Conservation (phyloP, 2,888 invertebrate genomes). For the Julus scanicus region DNA sequence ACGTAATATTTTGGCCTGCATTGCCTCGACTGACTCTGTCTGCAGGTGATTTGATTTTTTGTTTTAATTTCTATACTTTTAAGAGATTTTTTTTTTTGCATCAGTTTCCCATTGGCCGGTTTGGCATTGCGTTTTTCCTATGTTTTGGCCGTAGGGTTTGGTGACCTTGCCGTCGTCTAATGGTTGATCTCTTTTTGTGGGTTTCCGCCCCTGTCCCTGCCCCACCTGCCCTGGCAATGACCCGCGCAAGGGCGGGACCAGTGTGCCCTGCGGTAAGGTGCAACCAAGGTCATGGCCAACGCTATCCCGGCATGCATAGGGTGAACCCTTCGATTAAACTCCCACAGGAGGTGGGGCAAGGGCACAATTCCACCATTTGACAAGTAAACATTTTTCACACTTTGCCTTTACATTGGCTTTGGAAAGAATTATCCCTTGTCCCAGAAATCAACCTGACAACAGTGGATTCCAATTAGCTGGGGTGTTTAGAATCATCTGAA, state of each 20-base stretch:
- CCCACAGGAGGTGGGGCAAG: conserved; percentile 1
- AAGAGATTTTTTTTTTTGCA: neutral
- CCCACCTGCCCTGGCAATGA: conserved; percentile 51
- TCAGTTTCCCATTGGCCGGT: neutral
- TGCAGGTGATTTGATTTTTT: neutral
- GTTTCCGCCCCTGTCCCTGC: conserved; percentile 46
- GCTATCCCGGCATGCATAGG: conserved; percentile 14
- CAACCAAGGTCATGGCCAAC: conserved; percentile 53
- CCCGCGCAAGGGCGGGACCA: conserved; percentile 46
- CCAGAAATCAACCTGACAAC: too few relatives aligned
- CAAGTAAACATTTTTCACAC: neutral
- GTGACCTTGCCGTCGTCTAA: conserved; percentile 42
- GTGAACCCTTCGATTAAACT: conserved; percentile 10
- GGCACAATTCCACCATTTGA: conserved; percentile 27
- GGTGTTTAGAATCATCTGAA: too few relatives aligned
- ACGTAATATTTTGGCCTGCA: neutral
- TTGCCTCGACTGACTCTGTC: neutral
- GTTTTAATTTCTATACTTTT: neutral
- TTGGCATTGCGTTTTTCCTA: neutral
- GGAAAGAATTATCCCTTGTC: neutral
- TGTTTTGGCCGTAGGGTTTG: conserved; percentile 34
- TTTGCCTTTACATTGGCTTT: neutral
- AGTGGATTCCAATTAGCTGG: too few relatives aligned
- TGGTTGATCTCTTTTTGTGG: conserved; percentile 39
- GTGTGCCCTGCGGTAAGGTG: conserved; percentile 53